These are phyloP conservation scores for Meteorus sp. DNA, from an alignment of 1,140 invertebrate genomes.

Conservation along the genomic window DNA sequence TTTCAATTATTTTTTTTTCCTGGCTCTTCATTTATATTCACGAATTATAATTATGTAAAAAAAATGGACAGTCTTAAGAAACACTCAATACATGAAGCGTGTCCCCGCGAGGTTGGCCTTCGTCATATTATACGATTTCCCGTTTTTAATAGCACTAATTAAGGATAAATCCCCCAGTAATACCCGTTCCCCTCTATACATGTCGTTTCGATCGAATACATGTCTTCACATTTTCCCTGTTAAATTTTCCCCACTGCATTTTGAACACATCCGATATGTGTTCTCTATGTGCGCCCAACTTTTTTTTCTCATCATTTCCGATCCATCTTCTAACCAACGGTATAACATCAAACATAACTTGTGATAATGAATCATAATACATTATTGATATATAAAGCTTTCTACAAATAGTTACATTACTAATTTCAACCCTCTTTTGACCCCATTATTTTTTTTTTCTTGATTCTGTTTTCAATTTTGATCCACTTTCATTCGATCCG, in stretches of 20 bases:
- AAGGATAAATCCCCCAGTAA: not conserved
- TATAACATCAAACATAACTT: slow-evolving; percentile 53
- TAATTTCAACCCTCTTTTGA: slow-evolving; percentile 25
- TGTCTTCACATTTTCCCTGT: no score
- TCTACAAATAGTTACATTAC: slow-evolving; percentile 51
- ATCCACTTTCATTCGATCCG: no score
- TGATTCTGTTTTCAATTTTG: slow-evolving; percentile 8
- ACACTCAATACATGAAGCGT: slow-evolving; percentile 8
- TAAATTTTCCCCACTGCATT: no score
- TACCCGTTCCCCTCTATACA: slow-evolving; percentile 4
- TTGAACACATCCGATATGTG: no score
- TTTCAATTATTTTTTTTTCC: no score
- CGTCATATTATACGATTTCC: not conserved
- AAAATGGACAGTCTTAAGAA: slow-evolving; percentile 13
- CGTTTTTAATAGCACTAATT: slow-evolving; percentile 13
- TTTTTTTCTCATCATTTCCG: not conserved
- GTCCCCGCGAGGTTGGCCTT: not conserved
- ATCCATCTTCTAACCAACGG: slow-evolving; percentile 44
- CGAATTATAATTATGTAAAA: slow-evolving; percentile 7
- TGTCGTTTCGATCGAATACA: slow-evolving; percentile 1
- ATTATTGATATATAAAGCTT: slow-evolving; percentile 51
- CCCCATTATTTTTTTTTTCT: not conserved
- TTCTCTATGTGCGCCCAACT: not conserved
- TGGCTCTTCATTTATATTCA: no score
- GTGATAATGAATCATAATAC: slow-evolving; percentile 43